Evolutionary conservation across 2,797 vertebrate species (phyloP).

Genomic region (Betta splendens): DNA sequence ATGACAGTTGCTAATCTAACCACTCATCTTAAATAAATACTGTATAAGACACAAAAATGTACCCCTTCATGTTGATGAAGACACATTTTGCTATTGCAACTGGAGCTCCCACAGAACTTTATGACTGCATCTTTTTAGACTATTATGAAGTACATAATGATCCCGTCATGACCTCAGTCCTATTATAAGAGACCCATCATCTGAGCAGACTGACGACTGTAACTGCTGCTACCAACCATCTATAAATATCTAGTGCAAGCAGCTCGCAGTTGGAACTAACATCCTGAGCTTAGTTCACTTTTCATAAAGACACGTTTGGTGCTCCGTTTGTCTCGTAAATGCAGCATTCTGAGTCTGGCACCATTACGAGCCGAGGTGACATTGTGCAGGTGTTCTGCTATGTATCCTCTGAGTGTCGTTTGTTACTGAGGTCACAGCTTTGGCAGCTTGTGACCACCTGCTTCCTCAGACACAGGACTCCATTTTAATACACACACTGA

Average conservation of each 20-base stretch:
- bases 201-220: slow-evolving; percentile 50
- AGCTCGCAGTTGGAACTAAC: slow-evolving; percentile 13
- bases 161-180: slow-evolving; percentile 48
- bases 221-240: slow-evolving; percentile 41
- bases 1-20: background rate
- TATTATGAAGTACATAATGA: slow-evolving; percentile 42
- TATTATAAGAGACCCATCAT: slow-evolving; percentile 47
- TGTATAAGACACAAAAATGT: background rate
- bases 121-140: slow-evolving; percentile 15
- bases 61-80: background rate
- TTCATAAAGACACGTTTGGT: slow-evolving; percentile 6
- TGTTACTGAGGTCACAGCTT: slow-evolving; percentile 19
- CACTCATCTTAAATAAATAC: background rate
- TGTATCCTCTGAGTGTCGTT: slow-evolving; percentile 7
- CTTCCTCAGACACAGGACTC: slow-evolving; percentile 34
- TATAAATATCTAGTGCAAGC: slow-evolving; percentile 48
- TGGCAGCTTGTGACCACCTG: slow-evolving; percentile 17
- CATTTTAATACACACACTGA: slow-evolving; percentile 6
- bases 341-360: background rate
- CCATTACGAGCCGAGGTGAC: slow-evolving; percentile 19
- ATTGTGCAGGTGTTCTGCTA: slow-evolving; percentile 17
- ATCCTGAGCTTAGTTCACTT: slow-evolving; percentile 12
- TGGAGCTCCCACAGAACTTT: slow-evolving; percentile 1
- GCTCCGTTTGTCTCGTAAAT: slow-evolving; percentile 6
- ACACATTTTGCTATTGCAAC: background rate